phyloP scores from a whole-genome alignment of 2,888 invertebrate genomes.

The Cataglyphis cursor region DNA sequence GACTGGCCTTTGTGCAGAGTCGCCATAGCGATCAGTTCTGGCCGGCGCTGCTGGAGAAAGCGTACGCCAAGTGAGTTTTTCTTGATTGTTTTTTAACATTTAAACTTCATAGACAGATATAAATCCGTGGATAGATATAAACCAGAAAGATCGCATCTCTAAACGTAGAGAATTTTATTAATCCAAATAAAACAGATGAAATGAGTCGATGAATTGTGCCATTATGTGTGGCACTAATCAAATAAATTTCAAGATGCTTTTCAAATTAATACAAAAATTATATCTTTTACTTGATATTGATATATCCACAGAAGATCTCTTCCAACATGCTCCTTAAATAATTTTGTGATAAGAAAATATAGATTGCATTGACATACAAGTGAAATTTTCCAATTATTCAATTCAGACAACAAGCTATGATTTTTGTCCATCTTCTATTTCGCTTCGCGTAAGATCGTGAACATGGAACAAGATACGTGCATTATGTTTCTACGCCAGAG shows the following conservation, averaged over 20 bases:
- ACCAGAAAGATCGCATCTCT: neutral
- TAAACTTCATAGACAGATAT: slow-evolving; percentile 11
- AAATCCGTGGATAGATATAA: slow-evolving; percentile 12
- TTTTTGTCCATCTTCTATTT: slow-evolving; percentile 1
- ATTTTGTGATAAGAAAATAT: neutral
- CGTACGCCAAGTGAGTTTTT: slow-evolving; percentile 94
- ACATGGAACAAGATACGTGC: slow-evolving; percentile 7
- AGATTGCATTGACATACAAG: neutral
- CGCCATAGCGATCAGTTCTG: slow-evolving; percentile 94
- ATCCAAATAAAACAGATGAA: slow-evolving; percentile 10
- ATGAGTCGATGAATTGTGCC: slow-evolving; percentile 4
- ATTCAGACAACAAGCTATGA: neutral
- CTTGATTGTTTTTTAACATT: slow-evolving; percentile 17
- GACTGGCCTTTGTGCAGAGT: slow-evolving; percentile 94
- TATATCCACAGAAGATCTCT: neutral
- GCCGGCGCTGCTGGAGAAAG: slow-evolving; percentile 96
- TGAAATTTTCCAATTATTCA: neutral
- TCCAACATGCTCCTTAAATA: neutral
- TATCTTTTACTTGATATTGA: slow-evolving; percentile 2
- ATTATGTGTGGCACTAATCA: neutral
- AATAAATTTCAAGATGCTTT: neutral
- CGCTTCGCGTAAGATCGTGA: slow-evolving; percentile 6
- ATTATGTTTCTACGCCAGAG: slow-evolving; percentile 12
- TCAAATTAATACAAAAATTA: neutral
- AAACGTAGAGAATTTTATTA: neutral